Evolutionary conservation across 2,888 invertebrate species (phyloP).

Genomic region (Heliconius ethilla): DNA sequence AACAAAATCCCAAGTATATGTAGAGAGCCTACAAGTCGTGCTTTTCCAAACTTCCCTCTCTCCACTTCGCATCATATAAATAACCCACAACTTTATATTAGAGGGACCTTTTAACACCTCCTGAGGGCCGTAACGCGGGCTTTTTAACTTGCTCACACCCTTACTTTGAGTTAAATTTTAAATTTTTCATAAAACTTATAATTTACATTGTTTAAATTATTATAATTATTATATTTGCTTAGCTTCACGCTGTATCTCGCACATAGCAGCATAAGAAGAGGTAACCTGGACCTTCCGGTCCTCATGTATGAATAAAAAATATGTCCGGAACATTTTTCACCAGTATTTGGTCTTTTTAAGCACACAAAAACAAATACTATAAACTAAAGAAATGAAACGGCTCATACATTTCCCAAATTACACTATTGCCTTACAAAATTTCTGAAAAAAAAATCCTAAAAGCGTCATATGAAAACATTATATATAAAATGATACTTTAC

Average conservation of each 20-base stretch:
- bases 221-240: background rate
- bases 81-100: constrained; percentile 23
- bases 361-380: too few relatives aligned
- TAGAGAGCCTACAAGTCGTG: background rate
- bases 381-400: too few relatives aligned
- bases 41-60: constrained; percentile 24
- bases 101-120: constrained; percentile 20
- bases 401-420: too few relatives aligned
- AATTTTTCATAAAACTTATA: constrained; percentile 19
- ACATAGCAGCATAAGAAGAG: background rate
- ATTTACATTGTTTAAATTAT: background rate
- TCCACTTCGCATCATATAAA: constrained; percentile 20
- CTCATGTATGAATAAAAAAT: too few relatives aligned
- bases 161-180: constrained; percentile 27
- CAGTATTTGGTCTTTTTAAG: too few relatives aligned
- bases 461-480: too few relatives aligned
- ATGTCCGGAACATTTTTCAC: too few relatives aligned
- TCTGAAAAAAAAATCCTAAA: too few relatives aligned
- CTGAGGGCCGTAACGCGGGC: constrained; percentile 13
- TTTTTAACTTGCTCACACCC: constrained; percentile 18
- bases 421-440: too few relatives aligned
- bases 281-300: background rate
- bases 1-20: background rate
- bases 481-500: too few relatives aligned
- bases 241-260: background rate